These are phyloP conservation scores for Cettia cetti DNA, from an alignment of 2,113 vertebrate species.

Conservation along the genomic window DNA sequence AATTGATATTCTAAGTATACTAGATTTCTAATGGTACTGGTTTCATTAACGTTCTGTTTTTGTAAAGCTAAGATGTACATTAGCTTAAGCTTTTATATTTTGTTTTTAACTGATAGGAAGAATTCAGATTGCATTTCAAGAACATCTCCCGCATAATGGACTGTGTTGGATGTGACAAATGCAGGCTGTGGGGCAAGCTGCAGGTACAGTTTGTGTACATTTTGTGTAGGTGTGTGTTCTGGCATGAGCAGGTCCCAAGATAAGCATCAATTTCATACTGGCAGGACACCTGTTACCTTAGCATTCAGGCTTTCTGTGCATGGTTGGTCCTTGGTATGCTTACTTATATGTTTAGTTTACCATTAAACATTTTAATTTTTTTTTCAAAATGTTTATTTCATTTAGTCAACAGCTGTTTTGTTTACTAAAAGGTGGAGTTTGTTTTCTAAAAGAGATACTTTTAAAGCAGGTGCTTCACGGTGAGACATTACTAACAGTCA, in stretches of 20 bases:
- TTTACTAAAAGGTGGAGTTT: neutral
- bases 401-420: neutral
- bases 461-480: neutral
- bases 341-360: neutral
- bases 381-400: neutral
- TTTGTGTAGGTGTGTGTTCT: neutral
- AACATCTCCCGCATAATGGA: slow-evolving; percentile 98
- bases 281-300: neutral
- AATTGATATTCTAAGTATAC: neutral
- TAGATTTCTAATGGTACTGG: neutral
- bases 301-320: neutral
- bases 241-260: neutral
- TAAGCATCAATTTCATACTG: neutral
- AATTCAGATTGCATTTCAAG: slow-evolving; percentile 94
- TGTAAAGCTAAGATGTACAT: neutral
- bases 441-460: neutral
- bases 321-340: neutral
- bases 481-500: neutral
- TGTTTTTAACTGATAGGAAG: slow-evolving; percentile 78
- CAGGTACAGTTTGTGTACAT: slow-evolving; percentile 82
- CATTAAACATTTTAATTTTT: neutral
- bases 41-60: neutral
- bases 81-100: neutral
- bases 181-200: slow-evolving; percentile 93
- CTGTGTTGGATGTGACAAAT: slow-evolving; percentile 96